Percentiles rank a stretch among this genome's conserved stretches.
phyloP scores from a whole-genome alignment of 2,797 vertebrate genomes.

The Oophaga sylvatica region DNA sequence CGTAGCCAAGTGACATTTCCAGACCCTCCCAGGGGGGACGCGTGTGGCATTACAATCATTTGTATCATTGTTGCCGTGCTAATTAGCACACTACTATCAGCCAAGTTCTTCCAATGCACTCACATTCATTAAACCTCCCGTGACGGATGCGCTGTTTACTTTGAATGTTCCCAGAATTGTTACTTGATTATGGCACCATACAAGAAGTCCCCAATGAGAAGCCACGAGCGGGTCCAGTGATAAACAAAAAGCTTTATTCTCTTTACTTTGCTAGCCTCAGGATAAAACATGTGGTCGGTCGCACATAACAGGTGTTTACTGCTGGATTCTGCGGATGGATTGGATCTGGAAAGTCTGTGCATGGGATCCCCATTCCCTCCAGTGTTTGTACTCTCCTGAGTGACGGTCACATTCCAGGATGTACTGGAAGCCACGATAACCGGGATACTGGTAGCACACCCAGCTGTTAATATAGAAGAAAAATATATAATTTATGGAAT shows the following conservation, averaged over 20 bases:
- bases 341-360: constrained; percentile 92
- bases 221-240: constrained; percentile 13
- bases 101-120: not conserved
- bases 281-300: constrained; percentile 20
- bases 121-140: not conserved
- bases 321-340: constrained; percentile 92
- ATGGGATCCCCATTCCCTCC: constrained; percentile 88
- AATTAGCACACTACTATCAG: not conserved
- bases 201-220: constrained; percentile 7
- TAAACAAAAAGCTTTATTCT: constrained; percentile 54
- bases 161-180: constrained; percentile 3
- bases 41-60: constrained; percentile 6
- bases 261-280: constrained; percentile 40
- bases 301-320: constrained; percentile 71
- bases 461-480: constrained; percentile 74
- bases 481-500: not conserved
- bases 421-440: constrained; percentile 92
- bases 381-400: constrained; percentile 89
- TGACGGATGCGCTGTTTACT: not conserved
- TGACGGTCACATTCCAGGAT: constrained; percentile 89
- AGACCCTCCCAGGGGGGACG: not conserved
- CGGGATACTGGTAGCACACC: constrained; percentile 93
- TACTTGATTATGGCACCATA: not conserved
- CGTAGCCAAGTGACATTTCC: not conserved
- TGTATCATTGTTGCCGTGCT: not conserved